Evolutionary conservation across 2,888 invertebrate species (phyloP).

Genomic region (Marronus borbonicus): DNA sequence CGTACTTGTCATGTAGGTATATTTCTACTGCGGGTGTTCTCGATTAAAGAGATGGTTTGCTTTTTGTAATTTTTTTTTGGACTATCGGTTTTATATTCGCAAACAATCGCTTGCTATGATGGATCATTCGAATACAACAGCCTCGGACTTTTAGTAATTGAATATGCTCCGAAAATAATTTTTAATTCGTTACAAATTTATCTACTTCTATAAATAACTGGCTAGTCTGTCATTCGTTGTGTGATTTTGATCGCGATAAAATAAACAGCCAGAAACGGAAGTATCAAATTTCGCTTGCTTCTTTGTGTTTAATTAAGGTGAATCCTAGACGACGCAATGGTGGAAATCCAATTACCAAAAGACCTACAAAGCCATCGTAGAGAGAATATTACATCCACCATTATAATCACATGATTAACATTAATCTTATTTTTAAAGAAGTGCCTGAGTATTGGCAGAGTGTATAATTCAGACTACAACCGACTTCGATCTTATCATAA

Average conservation of each 20-base stretch:
- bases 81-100: background rate
- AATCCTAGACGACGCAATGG: background rate
- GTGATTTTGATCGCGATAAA: no score
- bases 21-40: conserved; percentile 27
- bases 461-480: conserved; percentile 29
- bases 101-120: no score
- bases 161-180: no score
- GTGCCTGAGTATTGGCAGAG: conserved; percentile 56
- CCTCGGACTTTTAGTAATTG: no score
- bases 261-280: no score
- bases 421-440: conserved; percentile 42
- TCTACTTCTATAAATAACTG: no score
- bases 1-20: conserved; percentile 7
- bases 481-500: background rate
- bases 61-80: background rate
- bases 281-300: no score
- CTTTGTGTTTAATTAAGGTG: no score
- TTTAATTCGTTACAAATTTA: no score
- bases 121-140: no score
- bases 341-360: background rate
- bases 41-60: conserved; percentile 18
- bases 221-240: no score
- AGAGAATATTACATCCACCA: background rate
- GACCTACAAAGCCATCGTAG: background rate
- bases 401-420: conserved; percentile 36